Base-by-base conservation (phyloP, 2,113 vertebrate genomes). In the Speoplatyrhinus poulsoni region DNA sequence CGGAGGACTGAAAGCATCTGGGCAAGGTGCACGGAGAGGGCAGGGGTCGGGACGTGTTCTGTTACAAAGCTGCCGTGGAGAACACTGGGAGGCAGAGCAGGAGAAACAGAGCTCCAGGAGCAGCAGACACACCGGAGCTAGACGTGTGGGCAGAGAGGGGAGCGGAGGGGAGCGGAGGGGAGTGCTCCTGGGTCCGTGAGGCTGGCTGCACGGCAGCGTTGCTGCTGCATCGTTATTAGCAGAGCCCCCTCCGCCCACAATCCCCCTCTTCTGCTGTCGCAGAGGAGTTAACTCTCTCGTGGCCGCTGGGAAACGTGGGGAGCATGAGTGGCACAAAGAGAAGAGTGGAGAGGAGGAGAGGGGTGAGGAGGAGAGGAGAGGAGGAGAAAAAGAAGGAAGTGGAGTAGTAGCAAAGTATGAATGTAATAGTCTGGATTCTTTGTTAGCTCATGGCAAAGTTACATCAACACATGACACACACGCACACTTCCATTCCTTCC, bases 221-320 rank as follows among this genome's bases (percentile, higher is more conserved):
- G 26, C 84, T 7, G 36, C 36, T 6, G 82, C 85, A 85, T 89
- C 86, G 85, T 88, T 90, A 88, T 88, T 77, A 82, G 83, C 77
- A 69, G 71, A 83, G 80, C 84, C 87, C 87, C 85, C 87, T 85
- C 85, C 83, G 73, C 81, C 88, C 85, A 85, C 82, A 32, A 79
- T 67, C 73, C 19, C 12, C 56, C 57, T 9, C 9, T 26, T 6
- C 57, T 17, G 15, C 70, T 87, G 85, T 86, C 84, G 84, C 85
- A 84, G 82, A 63, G 80, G 72, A 68, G 65, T 89, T 90, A 88
- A 90, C 89, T 89, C 87, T 87, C 87, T 72, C 83, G 63, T 74
- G 81, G 72, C 84, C 82, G 80, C 57, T 12, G 46, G 8, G 6
- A 75, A 73, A 83, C 61, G 69, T 72, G 57, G 54, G 72, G 80